Conservation (phyloP, 2,797 vertebrate species). For the Enteromius unitaeniatus region DNA sequence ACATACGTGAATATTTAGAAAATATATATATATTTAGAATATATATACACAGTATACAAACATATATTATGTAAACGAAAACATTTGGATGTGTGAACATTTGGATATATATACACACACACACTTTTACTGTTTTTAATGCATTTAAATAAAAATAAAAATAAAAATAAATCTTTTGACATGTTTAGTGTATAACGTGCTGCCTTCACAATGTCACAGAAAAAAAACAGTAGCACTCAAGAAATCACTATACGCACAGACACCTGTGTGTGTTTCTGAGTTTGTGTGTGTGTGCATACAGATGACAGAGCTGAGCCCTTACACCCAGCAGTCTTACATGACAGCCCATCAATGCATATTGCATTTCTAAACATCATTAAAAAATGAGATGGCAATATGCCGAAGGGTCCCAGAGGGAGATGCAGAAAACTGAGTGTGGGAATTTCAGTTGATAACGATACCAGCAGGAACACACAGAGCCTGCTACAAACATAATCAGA, state of each 20-base stretch:
- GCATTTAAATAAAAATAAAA: too few species aligned
- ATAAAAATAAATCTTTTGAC: neutral
- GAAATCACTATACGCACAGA: neutral
- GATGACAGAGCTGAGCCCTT: neutral
- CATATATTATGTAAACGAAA: too few species aligned
- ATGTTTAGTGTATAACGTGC: too few species aligned
- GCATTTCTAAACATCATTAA: slow-evolving; percentile 6
- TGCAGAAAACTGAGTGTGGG: neutral
- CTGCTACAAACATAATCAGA: neutral
- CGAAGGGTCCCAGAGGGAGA: slow-evolving; percentile 26
- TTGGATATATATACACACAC: too few species aligned
- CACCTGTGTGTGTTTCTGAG: too few species aligned
- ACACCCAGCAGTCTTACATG: slow-evolving; percentile 8
- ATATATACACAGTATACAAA: too few species aligned
- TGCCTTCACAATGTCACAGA: neutral
- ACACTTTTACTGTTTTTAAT: neutral
- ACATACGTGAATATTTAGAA: too few species aligned
- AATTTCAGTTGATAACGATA: slow-evolving; percentile 35
- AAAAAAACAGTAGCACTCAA: neutral
- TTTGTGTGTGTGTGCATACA: neutral
- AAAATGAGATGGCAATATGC: neutral
- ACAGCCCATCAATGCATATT: slow-evolving; percentile 45
- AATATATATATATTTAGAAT: too few species aligned
- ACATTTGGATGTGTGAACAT: too few species aligned
- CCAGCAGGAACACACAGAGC: neutral